phyloP scores from a whole-genome alignment of 2,888 invertebrate genomes.

The Tortrix viridana region DNA sequence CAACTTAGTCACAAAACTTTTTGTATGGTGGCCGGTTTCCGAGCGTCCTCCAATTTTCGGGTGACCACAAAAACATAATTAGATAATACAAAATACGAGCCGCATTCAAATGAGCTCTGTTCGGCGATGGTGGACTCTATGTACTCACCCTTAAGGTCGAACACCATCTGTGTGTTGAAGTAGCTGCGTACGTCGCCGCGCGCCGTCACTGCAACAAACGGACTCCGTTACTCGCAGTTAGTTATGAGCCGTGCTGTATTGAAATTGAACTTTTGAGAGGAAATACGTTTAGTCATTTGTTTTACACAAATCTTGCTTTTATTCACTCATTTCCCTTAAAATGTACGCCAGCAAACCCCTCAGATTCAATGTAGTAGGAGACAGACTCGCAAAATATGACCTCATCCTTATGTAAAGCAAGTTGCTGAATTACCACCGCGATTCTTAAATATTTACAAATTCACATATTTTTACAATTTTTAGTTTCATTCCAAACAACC shows the following conservation, averaged over 20 bases:
- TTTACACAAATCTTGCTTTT: no score
- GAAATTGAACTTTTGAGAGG: no score
- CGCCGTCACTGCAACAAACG: conserved; percentile 75
- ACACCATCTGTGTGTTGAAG: conserved; percentile 81
- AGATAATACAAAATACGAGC: conserved; percentile 52
- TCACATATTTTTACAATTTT: neutral
- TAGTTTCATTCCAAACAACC: neutral
- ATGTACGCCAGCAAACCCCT: no score
- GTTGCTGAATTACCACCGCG: no score
- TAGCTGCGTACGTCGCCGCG: conserved; percentile 79
- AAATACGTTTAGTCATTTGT: no score
- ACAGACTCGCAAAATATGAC: no score
- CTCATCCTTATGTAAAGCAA: no score
- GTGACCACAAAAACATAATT: conserved; percentile 57
- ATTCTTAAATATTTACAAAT: no score
- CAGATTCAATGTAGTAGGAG: no score
- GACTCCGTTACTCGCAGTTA: conserved; percentile 5
- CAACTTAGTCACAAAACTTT: neutral
- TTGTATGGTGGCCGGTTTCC: neutral
- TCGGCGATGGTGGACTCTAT: conserved; percentile 42
- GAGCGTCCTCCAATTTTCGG: conserved; percentile 4
- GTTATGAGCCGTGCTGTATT: no score
- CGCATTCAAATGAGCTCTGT: conserved; percentile 51
- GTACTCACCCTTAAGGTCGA: conserved; percentile 78
- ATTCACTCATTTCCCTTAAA: no score